Conservation (phyloP, 2,113 vertebrate genomes). For the Psilopsiagon aurifrons region DNA sequence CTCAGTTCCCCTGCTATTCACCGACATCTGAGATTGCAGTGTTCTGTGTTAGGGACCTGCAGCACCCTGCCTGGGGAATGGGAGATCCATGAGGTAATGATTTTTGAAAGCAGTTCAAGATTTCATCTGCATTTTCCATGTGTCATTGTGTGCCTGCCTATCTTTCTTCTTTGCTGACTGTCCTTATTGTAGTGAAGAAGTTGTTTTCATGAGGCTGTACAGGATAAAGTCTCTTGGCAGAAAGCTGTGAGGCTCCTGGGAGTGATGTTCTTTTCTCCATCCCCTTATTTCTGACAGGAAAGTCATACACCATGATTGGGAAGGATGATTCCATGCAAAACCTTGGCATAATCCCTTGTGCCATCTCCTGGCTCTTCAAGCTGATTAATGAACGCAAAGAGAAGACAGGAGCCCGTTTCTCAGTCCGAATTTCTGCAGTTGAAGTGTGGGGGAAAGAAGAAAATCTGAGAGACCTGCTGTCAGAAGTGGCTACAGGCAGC, state of each 20-base stretch:
- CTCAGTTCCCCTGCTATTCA: not conserved
- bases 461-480: constrained; percentile 92
- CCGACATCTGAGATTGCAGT: not conserved
- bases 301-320: constrained; percentile 98
- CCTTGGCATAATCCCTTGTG: constrained; percentile 95
- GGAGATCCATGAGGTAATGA: not conserved
- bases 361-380: constrained; percentile 99
- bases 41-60: not conserved
- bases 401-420: constrained; percentile 96
- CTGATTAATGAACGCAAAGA: constrained; percentile 96
- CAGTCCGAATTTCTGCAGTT: constrained; percentile 95
- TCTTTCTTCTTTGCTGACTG: not conserved
- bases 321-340: constrained; percentile 94
- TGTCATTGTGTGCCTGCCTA: not conserved
- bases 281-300: constrained; percentile 77
- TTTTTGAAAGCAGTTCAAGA: not conserved
- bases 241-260: not conserved
- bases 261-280: not conserved
- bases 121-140: not conserved
- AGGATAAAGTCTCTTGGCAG: not conserved
- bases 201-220: not conserved
- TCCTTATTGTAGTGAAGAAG: not conserved
- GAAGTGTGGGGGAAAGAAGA: constrained; percentile 99
- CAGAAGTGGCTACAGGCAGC: constrained; percentile 95
- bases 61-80: not conserved